Percentiles rank a stretch among this genome's conserved stretches.
Evolutionary conservation across 2,797 vertebrate species (phyloP).

Genomic region (Choloepus didactylus): DNA sequence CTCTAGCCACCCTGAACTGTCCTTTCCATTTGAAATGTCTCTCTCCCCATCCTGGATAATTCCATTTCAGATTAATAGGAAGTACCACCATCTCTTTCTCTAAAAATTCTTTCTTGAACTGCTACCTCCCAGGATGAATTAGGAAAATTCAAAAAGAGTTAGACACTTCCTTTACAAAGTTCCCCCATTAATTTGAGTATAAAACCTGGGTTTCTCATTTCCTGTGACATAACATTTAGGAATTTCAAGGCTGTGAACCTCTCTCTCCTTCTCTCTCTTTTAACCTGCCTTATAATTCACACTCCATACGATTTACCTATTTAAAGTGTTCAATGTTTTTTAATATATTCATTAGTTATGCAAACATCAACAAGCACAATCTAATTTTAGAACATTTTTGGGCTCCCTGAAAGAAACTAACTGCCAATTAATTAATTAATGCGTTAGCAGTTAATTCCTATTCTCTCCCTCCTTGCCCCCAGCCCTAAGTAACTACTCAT

Average conservation of each 20-base stretch:
- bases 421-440: background rate
- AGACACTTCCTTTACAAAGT: conserved; percentile 6
- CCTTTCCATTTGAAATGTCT: background rate
- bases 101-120: conserved; percentile 16
- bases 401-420: background rate
- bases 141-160: background rate
- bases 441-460: background rate
- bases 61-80: background rate
- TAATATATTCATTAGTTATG: background rate
- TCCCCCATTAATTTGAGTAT: background rate
- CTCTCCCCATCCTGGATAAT: background rate
- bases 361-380: background rate
- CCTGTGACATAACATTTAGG: background rate
- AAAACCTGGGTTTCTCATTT: conserved; percentile 20
- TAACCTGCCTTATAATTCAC: background rate
- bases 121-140: background rate
- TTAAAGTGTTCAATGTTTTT: background rate
- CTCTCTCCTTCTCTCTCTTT: background rate
- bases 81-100: background rate
- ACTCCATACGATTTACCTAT: background rate
- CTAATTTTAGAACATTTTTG: conserved; percentile 14
- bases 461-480: background rate
- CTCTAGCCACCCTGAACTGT: background rate
- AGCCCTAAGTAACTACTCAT: background rate
- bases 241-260: conserved; percentile 17